Conservation (phyloP, 2,888 invertebrate genomes). For the Trissonchulus latispiculum region DNA sequence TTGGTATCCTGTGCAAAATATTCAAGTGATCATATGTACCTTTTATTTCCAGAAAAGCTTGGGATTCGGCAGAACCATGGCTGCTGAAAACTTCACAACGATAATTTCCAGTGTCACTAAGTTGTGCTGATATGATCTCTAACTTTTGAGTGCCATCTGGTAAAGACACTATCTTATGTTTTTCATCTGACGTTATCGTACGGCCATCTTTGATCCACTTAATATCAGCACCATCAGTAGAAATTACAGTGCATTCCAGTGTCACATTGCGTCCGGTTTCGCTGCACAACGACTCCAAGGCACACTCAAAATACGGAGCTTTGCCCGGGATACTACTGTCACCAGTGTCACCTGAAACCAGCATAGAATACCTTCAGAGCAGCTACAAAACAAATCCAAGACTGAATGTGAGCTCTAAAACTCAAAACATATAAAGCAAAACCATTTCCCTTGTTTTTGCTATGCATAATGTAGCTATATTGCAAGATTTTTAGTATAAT, state of each 20-base stretch:
- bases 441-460: too few species aligned
- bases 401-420: too few species aligned
- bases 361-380: too few species aligned
- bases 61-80: not conserved
- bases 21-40: too few species aligned
- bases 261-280: constrained; percentile 44
- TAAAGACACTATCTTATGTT: not conserved
- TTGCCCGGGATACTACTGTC: constrained; percentile 47
- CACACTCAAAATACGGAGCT: constrained; percentile 44
- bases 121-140: not conserved
- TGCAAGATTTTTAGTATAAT: too few species aligned
- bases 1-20: too few species aligned
- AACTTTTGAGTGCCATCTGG: constrained; percentile 19
- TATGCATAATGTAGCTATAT: too few species aligned
- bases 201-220: constrained; percentile 40
- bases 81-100: not conserved
- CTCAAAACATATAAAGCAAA: too few species aligned
- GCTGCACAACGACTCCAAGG: constrained; percentile 32
- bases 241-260: constrained; percentile 46
- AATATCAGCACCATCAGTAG: constrained; percentile 37
- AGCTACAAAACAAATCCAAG: too few species aligned
- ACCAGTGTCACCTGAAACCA: too few species aligned
- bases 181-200: constrained; percentile 21
- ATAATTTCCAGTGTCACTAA: not conserved
- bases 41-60: too few species aligned